Base-by-base conservation (phyloP, 2,888 invertebrate genomes). In the Anagyrus pseudococci region DNA sequence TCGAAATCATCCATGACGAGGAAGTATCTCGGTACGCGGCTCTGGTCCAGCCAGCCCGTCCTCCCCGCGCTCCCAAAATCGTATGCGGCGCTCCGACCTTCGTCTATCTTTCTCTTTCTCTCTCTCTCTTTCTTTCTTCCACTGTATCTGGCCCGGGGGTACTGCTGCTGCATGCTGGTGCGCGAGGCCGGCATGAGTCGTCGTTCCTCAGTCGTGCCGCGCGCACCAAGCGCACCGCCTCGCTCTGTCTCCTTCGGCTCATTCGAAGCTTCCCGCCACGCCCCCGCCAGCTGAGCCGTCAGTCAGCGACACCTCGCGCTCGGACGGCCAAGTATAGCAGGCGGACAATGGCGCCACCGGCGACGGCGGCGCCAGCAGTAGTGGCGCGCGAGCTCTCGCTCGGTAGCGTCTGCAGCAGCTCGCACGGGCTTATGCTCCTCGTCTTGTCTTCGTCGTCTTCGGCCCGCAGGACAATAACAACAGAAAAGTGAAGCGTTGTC, bases 301-400 rank as follows among this genome's bases (percentile, higher is more conserved):
- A n/a, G n/a, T n/a, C n/a, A n/a, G n/a, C n/a, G n/a, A n/a, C n/a
- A n/a, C n/a, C n/a, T n/a, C n/a, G n/a, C n/a, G n/a, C n/a, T n/a
- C n/a, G n/a, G n/a, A 44, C 8, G 40, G 46, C 46, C n/a, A n/a
- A n/a, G n/a, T n/a, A n/a, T n/a, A n/a, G n/a, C n/a, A n/a, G n/a
- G n/a, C n/a, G 25, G 7, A 10, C n/a, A 10, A 23, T 29, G 13
- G 10, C 48, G 53, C 54, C 61, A 65, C 47, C 65, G 13, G 2
- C 7, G 54, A 19, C 8, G 53, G 58, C 47, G 50, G 19, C 7
- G 6, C 6, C 4, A 46, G 13, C 59, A 65, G 64, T 64, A 74
- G 78, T 78, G 79, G 76, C 76, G 78, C n/a, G 75, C 76, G 78
- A 72, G 80, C 79, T n/a, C n/a, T n/a, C n/a, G n/a, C n/a, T 82